Base-by-base conservation (phyloP, 2,888 invertebrate species). In the Euphydryas editha region DNA sequence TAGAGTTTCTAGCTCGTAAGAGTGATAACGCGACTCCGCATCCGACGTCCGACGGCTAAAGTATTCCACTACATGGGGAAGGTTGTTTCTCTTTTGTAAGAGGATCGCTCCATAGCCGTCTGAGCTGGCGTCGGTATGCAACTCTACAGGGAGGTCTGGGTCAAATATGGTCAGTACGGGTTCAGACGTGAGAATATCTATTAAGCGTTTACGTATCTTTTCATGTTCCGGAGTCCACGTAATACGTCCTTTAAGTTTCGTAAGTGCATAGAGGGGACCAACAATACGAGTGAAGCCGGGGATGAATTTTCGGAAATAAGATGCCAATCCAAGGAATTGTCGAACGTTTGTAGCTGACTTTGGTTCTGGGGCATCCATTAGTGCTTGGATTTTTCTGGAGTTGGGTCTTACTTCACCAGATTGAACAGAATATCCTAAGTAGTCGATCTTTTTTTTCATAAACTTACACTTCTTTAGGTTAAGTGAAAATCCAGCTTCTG, bases 51-150 rank as follows among this genome's bases (percentile, higher is more conserved):
- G 72, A 0, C 70, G 72, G 24, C 78, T 78, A 44, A 69, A 77
- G 20, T 77, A 79, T 0, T 59, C 71, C 1, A 79, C 64, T 1
- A 75, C 76, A 17, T 75, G 74, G 1, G 69, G 76, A 0, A 61
- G 0, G 8, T 51, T 13, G 4, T 72, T 54, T 18, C 59, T 59
- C 24, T 21, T 74, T 65, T 78, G 79, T 2, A 79, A 70, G 1
- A 77, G 24, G 2, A 75, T 66, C 0, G 73, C 72, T 0, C 73
- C 74, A 51, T 71, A 74, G 0, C 75, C 74, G 0, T 65, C 49
- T 2, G 70, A 51, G 24, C 75, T 76, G 0, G 75, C 77, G 8
- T 76, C 73, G 0, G 70, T 68, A 37, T 74, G 73, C 2, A 76
- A 39, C 17, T 76, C 75, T 0, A 69, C 59, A 0, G 72, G 70